Base-by-base conservation (phyloP, 2,797 vertebrate species). In the Ataeniobius toweri region DNA sequence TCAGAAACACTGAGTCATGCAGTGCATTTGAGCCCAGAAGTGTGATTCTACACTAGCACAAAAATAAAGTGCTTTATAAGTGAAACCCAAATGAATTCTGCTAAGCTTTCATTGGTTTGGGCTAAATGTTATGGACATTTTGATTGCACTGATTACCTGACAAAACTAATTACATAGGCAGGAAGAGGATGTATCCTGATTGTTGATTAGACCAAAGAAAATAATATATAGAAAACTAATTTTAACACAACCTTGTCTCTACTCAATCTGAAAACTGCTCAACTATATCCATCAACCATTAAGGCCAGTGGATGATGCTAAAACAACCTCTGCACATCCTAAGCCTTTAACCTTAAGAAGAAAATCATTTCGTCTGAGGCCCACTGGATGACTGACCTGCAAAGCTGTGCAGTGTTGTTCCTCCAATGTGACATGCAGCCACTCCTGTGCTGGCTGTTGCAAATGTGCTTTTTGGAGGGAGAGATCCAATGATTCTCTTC, bases 391-490 rank as follows among this genome's bases (percentile, higher is more conserved):
- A 89, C 44, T 85, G 83, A 98, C 98, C 98, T 86, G 98, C 98
- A 77, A 99, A 99, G 80, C 88, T 96, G 16, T 99, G 98, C 8
- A 99, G 91, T 0, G 98, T 99, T 10, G 97, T 99, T 26, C 98
- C 98, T 28, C 98, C 97, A 0, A 99, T 97, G 88, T 99, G 98
- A 84, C 97, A 99, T 0, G 98, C 98, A 0, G 98, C 98, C 75
- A 98, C 97, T 65, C 98, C 98, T 0, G 98, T 99, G 90, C 98
- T 99, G 77, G 98, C 98, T 3, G 98, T 99, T 5, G 96, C 96
- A 5, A 96, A 98, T 0, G 98, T 99, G 93, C 96, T 94, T 77
- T 96, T 97, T 0, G 98, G 98, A 71, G 98, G 97, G 73, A 99
- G 95, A 22, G 97, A 98, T 13, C 98, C 97, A 50, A 99, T 91